These are phyloP conservation scores for Melanotaenia parkinsoni DNA, from an alignment of 2,797 vertebrate genomes.

Conservation along the genomic window DNA sequence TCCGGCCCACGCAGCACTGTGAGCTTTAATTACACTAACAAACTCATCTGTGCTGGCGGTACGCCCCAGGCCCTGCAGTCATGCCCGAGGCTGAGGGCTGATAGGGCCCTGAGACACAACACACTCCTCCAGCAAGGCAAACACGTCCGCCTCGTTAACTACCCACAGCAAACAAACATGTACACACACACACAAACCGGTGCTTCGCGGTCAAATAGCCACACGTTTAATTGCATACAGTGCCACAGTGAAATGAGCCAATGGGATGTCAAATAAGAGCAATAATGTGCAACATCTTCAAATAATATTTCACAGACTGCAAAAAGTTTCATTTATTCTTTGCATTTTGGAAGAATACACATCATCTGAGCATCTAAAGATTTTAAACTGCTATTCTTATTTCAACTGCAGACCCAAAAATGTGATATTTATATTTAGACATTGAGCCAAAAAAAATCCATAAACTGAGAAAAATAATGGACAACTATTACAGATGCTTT, in stretches of 20 bases:
- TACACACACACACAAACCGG: conserved; percentile 43
- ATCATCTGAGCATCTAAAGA: background rate
- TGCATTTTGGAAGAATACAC: conserved; percentile 11
- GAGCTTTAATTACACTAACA: conserved; percentile 85
- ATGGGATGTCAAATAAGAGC: conserved; percentile 73
- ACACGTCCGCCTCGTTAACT: conserved; percentile 79
- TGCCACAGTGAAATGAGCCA: conserved; percentile 72
- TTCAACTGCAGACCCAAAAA: conserved; percentile 1
- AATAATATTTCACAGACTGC: conserved; percentile 56
- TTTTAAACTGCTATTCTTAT: background rate
- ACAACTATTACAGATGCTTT: background rate
- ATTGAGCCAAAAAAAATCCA: background rate
- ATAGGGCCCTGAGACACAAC: conserved; percentile 85
- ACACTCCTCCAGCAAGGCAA: conserved; percentile 75
- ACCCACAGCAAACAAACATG: conserved; percentile 71
- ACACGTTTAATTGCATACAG: conserved; percentile 34
- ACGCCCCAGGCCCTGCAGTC: conserved; percentile 78
- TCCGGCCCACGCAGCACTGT: conserved; percentile 63
- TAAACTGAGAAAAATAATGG: no score
- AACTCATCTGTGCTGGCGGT: conserved; percentile 82
- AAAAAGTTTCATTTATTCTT: conserved; percentile 34
- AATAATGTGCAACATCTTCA: conserved; percentile 75
- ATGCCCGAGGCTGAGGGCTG: conserved; percentile 82
- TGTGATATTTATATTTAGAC: background rate
- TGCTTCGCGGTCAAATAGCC: conserved; percentile 55